These are phyloP conservation scores for Miltochrista miniata DNA, from an alignment of 2,888 invertebrate genomes.

Conservation along the genomic window DNA sequence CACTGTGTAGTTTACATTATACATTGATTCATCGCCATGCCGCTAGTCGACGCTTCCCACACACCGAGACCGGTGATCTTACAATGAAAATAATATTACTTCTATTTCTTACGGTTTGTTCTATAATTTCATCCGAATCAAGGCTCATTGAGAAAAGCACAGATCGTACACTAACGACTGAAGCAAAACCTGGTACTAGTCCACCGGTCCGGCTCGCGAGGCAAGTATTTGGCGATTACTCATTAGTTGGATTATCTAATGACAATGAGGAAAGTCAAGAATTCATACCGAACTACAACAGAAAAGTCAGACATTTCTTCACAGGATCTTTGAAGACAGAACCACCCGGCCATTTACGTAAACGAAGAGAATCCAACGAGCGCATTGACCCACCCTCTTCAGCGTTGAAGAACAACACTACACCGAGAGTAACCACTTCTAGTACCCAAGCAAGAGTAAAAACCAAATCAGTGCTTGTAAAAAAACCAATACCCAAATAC, in stretches of 20 bases:
- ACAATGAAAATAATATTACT: slow-evolving; percentile 49
- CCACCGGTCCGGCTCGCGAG: slow-evolving; percentile 39
- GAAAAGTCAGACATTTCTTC: slow-evolving; percentile 30
- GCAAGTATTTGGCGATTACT: slow-evolving; percentile 38
- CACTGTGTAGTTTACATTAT: slow-evolving; percentile 61
- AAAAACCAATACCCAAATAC: slow-evolving; percentile 69
- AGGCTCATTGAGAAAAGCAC: slow-evolving; percentile 51
- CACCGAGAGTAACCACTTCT: not conserved
- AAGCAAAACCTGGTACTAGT: slow-evolving; percentile 35
- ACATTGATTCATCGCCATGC: slow-evolving; percentile 43
- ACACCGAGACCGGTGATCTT: slow-evolving; percentile 35
- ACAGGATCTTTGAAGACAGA: slow-evolving; percentile 9
- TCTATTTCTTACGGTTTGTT: slow-evolving; percentile 33
- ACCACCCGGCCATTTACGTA: slow-evolving; percentile 12
- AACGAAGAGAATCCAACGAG: slow-evolving; percentile 34
- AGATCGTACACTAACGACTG: slow-evolving; percentile 36
- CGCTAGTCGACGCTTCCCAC: slow-evolving; percentile 48
- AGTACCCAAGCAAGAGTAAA: slow-evolving; percentile 10
- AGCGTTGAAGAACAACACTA: slow-evolving; percentile 12
- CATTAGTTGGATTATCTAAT: slow-evolving; percentile 39
- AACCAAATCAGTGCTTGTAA: slow-evolving; percentile 45
- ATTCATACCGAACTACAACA: slow-evolving; percentile 28
- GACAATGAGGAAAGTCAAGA: slow-evolving; percentile 36
- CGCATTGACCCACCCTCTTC: slow-evolving; percentile 10
- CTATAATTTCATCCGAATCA: slow-evolving; percentile 33